phyloP scores from a whole-genome alignment of 2,888 invertebrate species.

The Acronicta psi region DNA sequence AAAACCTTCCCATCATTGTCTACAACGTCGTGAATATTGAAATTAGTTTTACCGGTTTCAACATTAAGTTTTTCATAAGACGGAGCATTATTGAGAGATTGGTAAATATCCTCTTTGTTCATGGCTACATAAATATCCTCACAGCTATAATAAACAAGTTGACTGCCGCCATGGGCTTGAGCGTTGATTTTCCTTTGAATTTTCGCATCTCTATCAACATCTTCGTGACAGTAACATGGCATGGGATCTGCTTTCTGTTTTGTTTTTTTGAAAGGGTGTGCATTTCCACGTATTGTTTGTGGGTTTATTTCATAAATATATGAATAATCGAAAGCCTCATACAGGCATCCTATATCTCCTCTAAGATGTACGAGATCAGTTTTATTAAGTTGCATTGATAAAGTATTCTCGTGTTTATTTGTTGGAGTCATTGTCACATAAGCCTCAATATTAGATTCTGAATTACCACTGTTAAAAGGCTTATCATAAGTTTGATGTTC shows the following conservation, averaged over 20 bases:
- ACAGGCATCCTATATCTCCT: slow-evolving; percentile 71
- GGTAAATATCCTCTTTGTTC: slow-evolving; percentile 40
- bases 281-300: slow-evolving; percentile 55
- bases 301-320: slow-evolving; percentile 72
- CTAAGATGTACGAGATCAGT: slow-evolving; percentile 64
- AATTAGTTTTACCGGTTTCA: not conserved
- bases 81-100: slow-evolving; percentile 36
- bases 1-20: slow-evolving; percentile 25
- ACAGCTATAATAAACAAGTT: slow-evolving; percentile 67
- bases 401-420: slow-evolving; percentile 10
- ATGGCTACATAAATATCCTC: slow-evolving; percentile 56
- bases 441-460: slow-evolving; percentile 14
- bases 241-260: slow-evolving; percentile 63
- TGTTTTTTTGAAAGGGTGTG: slow-evolving; percentile 69
- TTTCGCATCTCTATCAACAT: slow-evolving; percentile 47
- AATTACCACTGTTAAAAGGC: slow-evolving; percentile 10
- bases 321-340: slow-evolving; percentile 61
- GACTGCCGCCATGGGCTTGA: slow-evolving; percentile 42
- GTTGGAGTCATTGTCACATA: slow-evolving; percentile 40
- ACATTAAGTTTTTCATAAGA: slow-evolving; percentile 4
- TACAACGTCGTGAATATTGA: slow-evolving; percentile 8
- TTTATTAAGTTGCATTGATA: slow-evolving; percentile 40
- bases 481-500: slow-evolving; percentile 14
- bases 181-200: slow-evolving; percentile 27
- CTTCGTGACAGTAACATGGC: slow-evolving; percentile 74